Evolutionary conservation across 1,140 invertebrate species (phyloP).

Genomic region (Batillaria attramentaria): DNA sequence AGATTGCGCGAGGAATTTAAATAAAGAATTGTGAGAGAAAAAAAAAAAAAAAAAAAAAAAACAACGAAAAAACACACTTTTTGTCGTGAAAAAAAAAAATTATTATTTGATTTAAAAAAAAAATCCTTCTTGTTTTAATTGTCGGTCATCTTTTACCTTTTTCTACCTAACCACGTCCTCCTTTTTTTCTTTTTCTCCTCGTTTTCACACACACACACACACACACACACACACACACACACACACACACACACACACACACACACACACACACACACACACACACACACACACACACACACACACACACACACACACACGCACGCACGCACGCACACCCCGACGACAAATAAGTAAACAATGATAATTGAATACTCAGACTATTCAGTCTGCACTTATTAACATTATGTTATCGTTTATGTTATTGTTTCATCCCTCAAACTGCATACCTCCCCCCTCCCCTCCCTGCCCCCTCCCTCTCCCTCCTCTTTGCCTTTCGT

Average conservation of each 20-base stretch:
- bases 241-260: constrained; percentile 1
- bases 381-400: not conserved
- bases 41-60: not conserved
- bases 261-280: constrained; percentile 3
- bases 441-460: too few relatives aligned
- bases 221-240: constrained; percentile 15
- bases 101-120: not conserved
- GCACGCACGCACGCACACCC: constrained; percentile 8
- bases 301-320: constrained; percentile 22
- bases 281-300: constrained; percentile 1
- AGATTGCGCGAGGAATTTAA: not conserved
- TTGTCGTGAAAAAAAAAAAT: not conserved
- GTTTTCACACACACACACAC: constrained; percentile 17
- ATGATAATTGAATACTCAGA: not conserved
- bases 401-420: not conserved
- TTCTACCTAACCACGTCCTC: too few relatives aligned
- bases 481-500: too few relatives aligned
- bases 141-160: not conserved
- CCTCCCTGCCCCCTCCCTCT: too few relatives aligned
- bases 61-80: not conserved
- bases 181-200: too few relatives aligned
- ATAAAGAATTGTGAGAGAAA: not conserved
- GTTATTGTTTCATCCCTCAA: not conserved
- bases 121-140: not conserved
- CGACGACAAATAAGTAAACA: not conserved